These are phyloP conservation scores for Gila robusta DNA, from an alignment of 2,797 vertebrate genomes.

Conservation along the genomic window DNA sequence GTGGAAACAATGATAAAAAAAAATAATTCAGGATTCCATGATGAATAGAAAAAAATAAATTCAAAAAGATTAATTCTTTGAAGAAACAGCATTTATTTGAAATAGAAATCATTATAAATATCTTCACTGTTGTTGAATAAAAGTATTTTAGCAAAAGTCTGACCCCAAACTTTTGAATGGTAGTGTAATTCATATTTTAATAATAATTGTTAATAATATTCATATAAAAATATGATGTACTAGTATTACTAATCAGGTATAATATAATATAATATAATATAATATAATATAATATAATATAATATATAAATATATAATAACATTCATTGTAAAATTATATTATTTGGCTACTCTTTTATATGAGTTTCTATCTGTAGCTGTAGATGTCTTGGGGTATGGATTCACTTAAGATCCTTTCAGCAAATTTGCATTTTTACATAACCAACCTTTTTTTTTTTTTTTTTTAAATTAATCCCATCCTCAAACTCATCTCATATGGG, in stretches of 20 bases:
- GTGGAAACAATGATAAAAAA: neutral
- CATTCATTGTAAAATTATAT: neutral
- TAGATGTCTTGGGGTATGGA: neutral
- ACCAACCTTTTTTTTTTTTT: neutral
- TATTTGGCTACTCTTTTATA: neutral
- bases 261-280: neutral
- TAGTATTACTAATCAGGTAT: neutral
- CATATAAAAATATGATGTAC: neutral
- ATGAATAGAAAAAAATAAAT: neutral
- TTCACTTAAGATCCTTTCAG: slow-evolving; percentile 22
- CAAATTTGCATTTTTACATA: slow-evolving; percentile 26
- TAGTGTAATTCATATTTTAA: neutral
- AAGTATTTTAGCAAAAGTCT: neutral
- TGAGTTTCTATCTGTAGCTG: neutral
- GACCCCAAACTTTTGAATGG: neutral
- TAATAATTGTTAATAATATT: neutral
- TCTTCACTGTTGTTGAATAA: neutral
- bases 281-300: neutral
- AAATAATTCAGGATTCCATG: neutral
- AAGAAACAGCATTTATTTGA: neutral
- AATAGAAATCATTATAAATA: neutral
- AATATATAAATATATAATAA: neutral
- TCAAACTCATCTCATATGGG: slow-evolving; percentile 18
- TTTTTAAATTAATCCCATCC: neutral
- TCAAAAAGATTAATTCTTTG: neutral